These are phyloP conservation scores for Acrossocheilus wenchowensis DNA, from an alignment of 2,797 vertebrate genomes.

Conservation along the genomic window DNA sequence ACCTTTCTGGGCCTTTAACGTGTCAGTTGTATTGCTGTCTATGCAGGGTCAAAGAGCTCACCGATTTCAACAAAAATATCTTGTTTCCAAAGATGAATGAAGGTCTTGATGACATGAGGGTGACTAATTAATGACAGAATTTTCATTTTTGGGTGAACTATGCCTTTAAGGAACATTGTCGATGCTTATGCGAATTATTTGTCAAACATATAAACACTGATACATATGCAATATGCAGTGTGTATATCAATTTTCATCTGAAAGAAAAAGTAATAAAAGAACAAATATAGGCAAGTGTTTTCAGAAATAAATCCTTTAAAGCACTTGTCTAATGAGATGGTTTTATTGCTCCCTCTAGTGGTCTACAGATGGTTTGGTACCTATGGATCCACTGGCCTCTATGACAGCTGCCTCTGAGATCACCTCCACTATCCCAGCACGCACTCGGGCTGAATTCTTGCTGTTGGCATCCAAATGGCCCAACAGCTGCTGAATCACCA, in stretches of 20 bases:
- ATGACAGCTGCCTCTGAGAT: constrained; percentile 88
- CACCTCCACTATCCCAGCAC: constrained; percentile 89
- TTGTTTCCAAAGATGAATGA: background rate
- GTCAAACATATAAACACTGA: background rate
- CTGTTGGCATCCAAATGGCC: constrained; percentile 90
- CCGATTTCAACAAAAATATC: background rate
- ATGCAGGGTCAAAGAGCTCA: background rate
- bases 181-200: background rate
- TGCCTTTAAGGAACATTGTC: background rate
- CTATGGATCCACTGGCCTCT: constrained; percentile 86
- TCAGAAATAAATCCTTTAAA: background rate
- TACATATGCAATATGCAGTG: background rate
- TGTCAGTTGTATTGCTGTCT: background rate
- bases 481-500: constrained; percentile 90
- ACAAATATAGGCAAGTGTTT: background rate
- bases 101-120: background rate
- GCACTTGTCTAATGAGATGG: background rate
- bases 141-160: background rate
- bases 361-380: constrained; percentile 67
- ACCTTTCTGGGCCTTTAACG: background rate
- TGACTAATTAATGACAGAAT: background rate
- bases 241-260: background rate
- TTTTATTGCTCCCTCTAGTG: constrained; percentile 44
- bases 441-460: constrained; percentile 82
- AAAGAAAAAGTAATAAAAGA: background rate